Base-by-base conservation (phyloP, 1,140 invertebrate genomes). In the Zaprionus camerounensis region DNA sequence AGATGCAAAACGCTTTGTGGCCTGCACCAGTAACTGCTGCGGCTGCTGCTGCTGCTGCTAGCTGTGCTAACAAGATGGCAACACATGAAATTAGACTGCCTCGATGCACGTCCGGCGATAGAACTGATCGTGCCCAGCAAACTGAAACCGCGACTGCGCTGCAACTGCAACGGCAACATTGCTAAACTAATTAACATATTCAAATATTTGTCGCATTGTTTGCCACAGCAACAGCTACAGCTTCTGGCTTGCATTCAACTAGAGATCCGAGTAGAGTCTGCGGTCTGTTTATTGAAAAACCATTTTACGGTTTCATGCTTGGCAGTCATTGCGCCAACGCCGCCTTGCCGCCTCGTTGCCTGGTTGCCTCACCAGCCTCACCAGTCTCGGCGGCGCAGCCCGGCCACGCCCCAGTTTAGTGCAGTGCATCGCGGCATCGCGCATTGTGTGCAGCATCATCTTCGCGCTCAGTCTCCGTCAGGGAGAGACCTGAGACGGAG, bases 131-230 rank as follows among this genome's bases (percentile, higher is more conserved):
- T 87, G 84, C 82, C 78, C 66, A 82, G 71, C 59, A 76, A 74
- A 71, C 76, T 56, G 69, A 81, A 62, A 63, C 61, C 46, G 65
- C 72, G 82, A 82, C 79, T 56, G 69, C 81, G 61, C 36, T 56
- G 69, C 81, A 57, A 66, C 61, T 62, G 63, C 65, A 67, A 65
- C 73, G 58, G 41, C 59, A 46, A 62, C 57, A 55, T 65, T 51
- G 56, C 74, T 63, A 65, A 83, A 81, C 84, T 88, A 88, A 88
- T 88, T 88, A 88, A 88, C 84, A 88, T 88, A 88, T 88, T 88
- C 84, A 88, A 88, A 88, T 88, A 88, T 88, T 88, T 90, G 85
- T 88, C 85, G 84, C 84, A 87, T 87, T 87, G 84, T 87, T 88
- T 65, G 77, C 72, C 28, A 31, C 28, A 31, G 53, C 17, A 5